phyloP scores from a whole-genome alignment of 2,797 vertebrate genomes.

The Mastacembelus armatus region DNA sequence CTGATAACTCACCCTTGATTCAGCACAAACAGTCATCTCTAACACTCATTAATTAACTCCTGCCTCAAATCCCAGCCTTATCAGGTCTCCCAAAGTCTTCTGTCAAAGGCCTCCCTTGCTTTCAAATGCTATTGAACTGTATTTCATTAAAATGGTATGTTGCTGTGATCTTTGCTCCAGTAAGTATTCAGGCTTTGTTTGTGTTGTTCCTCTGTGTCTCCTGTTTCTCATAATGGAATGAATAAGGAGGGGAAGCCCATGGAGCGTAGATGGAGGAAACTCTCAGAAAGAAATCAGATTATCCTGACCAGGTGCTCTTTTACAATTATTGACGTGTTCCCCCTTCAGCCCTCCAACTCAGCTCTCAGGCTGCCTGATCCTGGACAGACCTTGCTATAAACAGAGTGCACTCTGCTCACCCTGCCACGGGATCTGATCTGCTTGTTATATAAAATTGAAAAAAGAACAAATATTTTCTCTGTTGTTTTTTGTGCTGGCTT shows the following conservation, averaged over 20 bases:
- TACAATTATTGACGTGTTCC: constrained; percentile 46
- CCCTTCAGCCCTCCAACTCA: constrained; percentile 24
- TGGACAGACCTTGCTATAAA: neutral
- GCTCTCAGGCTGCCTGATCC: constrained; percentile 30
- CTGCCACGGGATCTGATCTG: neutral
- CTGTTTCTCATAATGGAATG: constrained; percentile 58
- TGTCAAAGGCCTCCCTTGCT: constrained; percentile 15
- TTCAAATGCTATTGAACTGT: constrained; percentile 9
- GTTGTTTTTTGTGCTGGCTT: neutral
- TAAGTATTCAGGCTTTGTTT: constrained; percentile 44
- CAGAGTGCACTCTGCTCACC: neutral
- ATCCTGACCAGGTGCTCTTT: constrained; percentile 59
- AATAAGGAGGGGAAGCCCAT: constrained; percentile 34
- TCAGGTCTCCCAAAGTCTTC: constrained; percentile 12
- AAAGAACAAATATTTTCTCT: neutral
- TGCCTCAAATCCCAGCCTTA: constrained; percentile 37
- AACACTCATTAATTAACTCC: constrained; percentile 62
- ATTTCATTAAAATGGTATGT: constrained; percentile 33
- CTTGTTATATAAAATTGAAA: neutral
- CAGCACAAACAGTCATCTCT: constrained; percentile 54
- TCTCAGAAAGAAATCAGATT: constrained; percentile 54
- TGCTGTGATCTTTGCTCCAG: constrained; percentile 35
- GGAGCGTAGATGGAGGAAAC: constrained; percentile 35
- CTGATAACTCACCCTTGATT: constrained; percentile 60
- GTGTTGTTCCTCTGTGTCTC: constrained; percentile 26